Base-by-base conservation (phyloP, 2,797 vertebrate genomes). In the Hippoglossus hippoglossus region DNA sequence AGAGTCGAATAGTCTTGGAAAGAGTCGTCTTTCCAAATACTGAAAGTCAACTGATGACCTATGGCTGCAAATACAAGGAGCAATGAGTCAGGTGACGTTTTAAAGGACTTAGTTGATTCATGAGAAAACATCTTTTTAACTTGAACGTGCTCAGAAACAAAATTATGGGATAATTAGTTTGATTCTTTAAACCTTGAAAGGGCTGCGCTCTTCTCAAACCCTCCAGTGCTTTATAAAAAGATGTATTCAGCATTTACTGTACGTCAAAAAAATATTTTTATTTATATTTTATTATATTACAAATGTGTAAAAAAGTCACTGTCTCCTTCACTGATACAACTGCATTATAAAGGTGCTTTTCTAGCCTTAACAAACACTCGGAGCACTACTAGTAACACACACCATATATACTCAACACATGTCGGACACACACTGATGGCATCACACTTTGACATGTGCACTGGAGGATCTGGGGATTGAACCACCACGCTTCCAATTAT, bases 121-220 rank as follows among this genome's bases (percentile, higher is more conserved):
- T 74, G 24, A 58, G 26, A 24, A 63, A 1, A 39, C 36, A 39
- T 11, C 3, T 34, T 10, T 10, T 39, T 39, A 56, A 61, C 50
- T 65, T 65, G n/a, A 64, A 70, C 77, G 50, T 70, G 31, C 22
- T 49, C 39, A 15, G 52, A 44, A 66, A 54, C 49, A 52, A 58
- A 41, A 13, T 1, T 0, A 71, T 53, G 1, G 31, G 22, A 67
- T 63, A 82, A 77, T 75, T 67, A 39, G 21, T 18, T 63, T 49
- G 15, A 77, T 77, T 24, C 25, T 47, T 67, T 67, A 72, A 73
- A 80, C 52, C 9, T 46, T 47, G 50, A 67, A n/a, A 39, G 31
- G 15, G 21, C 34, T 69, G 25, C 15, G 51, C 49, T 62, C 65
- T 69, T 64, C 12, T 72, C 46, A 68, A 67, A 83, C 12, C 34